Conservation (phyloP, 2,888 invertebrate species). For the Watsonalla cultraria region DNA sequence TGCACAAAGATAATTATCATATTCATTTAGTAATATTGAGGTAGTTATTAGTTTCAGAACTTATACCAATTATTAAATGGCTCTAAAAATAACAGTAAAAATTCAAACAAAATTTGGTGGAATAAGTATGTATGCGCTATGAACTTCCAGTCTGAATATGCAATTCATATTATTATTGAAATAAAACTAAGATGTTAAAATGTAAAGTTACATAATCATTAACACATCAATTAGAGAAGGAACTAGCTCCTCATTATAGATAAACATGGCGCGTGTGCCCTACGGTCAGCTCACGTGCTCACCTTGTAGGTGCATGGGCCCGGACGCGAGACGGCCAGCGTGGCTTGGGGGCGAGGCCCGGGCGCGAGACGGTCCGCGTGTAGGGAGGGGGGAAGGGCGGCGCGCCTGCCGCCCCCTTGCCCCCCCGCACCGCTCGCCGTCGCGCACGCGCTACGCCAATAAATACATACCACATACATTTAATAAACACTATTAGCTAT, state of each 20-base stretch:
- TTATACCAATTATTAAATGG: slow-evolving; percentile 76
- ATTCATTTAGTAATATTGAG: slow-evolving; percentile 78
- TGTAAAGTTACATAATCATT: slow-evolving; percentile 51
- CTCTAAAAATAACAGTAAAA: slow-evolving; percentile 69
- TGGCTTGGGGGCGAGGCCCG: not conserved
- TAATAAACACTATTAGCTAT: slow-evolving; percentile 40
- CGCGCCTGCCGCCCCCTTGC: slow-evolving; percentile 7
- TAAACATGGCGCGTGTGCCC: slow-evolving; percentile 19
- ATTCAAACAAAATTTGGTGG: slow-evolving; percentile 55
- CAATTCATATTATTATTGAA: slow-evolving; percentile 15
- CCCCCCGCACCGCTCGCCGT: not conserved
- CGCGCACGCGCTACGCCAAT: slow-evolving; percentile 11
- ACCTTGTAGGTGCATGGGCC: slow-evolving; percentile 16
- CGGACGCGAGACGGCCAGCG: slow-evolving; percentile 3
- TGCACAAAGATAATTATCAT: slow-evolving; percentile 77
- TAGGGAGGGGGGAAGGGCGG: slow-evolving; percentile 4
- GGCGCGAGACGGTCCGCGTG: slow-evolving; percentile 4
- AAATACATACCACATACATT: slow-evolving; percentile 39
- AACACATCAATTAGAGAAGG: slow-evolving; percentile 50
- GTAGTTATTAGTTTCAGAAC: slow-evolving; percentile 78
- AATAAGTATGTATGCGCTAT: slow-evolving; percentile 35
- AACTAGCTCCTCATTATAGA: slow-evolving; percentile 50
- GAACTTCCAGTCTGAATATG: slow-evolving; percentile 41
- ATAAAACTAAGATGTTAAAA: slow-evolving; percentile 42
- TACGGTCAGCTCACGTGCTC: slow-evolving; percentile 23